Evolutionary conservation across 2,888 invertebrate genomes (phyloP).

Genomic region (Catotricha subobsoleta): DNA sequence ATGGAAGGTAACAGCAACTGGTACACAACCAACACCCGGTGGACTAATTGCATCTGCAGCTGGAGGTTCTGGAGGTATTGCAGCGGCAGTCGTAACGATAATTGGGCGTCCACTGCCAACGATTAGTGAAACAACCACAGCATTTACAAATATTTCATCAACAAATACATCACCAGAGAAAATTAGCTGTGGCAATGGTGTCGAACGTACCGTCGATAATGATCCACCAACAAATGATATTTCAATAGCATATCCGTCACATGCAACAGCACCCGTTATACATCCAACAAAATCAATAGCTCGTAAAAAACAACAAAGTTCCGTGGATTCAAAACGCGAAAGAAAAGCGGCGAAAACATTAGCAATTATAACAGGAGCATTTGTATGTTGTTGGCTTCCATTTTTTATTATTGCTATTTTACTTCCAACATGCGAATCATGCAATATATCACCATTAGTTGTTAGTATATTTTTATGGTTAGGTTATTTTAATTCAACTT

Average conservation of each 20-base stretch:
- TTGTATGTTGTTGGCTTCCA: slow-evolving; percentile 86
- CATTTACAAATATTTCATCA: slow-evolving; percentile 52
- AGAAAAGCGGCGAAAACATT: slow-evolving; percentile 77
- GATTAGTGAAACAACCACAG: slow-evolving; percentile 50
- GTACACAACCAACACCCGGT: slow-evolving; percentile 12
- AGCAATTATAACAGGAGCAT: slow-evolving; percentile 83
- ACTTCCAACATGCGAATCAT: slow-evolving; percentile 61
- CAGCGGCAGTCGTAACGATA: slow-evolving; percentile 52
- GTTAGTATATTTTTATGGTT: slow-evolving; percentile 72
- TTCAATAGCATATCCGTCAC: slow-evolving; percentile 20
- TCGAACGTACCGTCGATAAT: slow-evolving; percentile 30
- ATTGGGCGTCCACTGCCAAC: slow-evolving; percentile 54
- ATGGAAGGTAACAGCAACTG: slow-evolving; percentile 14
- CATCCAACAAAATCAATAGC: background rate
- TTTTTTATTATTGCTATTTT: slow-evolving; percentile 80
- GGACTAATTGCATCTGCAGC: slow-evolving; percentile 32
- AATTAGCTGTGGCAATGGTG: slow-evolving; percentile 48
- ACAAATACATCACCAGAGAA: slow-evolving; percentile 62
- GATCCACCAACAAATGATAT: slow-evolving; percentile 39
- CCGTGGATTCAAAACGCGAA: slow-evolving; percentile 44
- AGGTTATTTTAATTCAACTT: slow-evolving; percentile 78
- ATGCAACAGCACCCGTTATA: slow-evolving; percentile 20
- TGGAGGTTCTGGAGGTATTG: slow-evolving; percentile 52
- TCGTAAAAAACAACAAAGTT: slow-evolving; percentile 4
- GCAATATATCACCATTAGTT: slow-evolving; percentile 52